Conservation (phyloP, 2,888 invertebrate species). For the Hanleya hanleyi region DNA sequence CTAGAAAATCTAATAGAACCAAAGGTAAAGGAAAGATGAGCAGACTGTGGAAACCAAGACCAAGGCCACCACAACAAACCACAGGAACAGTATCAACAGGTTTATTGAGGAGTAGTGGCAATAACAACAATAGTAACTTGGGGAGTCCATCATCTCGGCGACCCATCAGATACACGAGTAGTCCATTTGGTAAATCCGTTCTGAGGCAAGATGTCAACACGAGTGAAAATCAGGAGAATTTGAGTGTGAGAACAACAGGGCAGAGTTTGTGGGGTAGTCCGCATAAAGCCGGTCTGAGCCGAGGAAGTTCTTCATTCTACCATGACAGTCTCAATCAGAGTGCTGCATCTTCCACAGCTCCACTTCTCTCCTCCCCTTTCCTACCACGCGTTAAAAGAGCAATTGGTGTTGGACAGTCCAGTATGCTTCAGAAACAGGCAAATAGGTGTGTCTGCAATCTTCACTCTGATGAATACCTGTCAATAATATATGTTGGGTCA, state of each 20-base stretch:
- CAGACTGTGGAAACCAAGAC: not conserved
- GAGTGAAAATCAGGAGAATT: not conserved
- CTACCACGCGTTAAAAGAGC: constrained; percentile 59
- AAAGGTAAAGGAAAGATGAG: not conserved
- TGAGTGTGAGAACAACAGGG: constrained; percentile 6
- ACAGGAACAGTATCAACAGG: not conserved
- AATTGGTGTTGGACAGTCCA: not conserved
- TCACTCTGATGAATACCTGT: too few species aligned
- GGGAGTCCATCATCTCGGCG: not conserved
- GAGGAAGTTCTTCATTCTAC: too few species aligned
- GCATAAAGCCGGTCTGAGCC: not conserved
- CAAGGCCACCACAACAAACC: not conserved
- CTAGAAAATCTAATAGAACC: not conserved
- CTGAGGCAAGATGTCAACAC: not conserved
- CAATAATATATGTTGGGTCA: too few species aligned
- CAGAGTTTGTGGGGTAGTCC: constrained; percentile 13
- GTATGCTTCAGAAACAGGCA: not conserved
- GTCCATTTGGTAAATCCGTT: not conserved
- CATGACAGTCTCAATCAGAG: not conserved
- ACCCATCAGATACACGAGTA: not conserved
- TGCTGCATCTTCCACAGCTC: constrained; percentile 35
- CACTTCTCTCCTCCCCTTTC: constrained; percentile 52
- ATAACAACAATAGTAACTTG: not conserved
- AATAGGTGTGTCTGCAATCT: not conserved
- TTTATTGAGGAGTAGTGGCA: not conserved